Evolutionary conservation across 2,888 invertebrate species (phyloP).

Genomic region (Bruchidius siliquastri): DNA sequence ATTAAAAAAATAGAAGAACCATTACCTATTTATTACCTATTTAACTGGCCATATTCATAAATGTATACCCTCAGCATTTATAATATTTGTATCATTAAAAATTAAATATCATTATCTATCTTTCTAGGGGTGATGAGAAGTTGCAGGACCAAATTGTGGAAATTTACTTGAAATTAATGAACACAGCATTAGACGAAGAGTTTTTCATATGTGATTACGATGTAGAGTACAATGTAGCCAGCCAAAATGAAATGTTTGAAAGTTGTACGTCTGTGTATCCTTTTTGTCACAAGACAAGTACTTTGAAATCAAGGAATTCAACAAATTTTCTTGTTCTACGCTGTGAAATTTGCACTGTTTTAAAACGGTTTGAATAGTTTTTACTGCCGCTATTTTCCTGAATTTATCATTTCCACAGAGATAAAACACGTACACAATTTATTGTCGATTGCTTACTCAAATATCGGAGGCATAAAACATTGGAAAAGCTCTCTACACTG

Average conservation of each 20-base stretch:
- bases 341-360: no score
- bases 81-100: no score
- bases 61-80: no score
- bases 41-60: no score
- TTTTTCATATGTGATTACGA: slow-evolving; percentile 45
- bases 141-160: slow-evolving; percentile 39
- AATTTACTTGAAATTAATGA: slow-evolving; percentile 38
- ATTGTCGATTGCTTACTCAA: slow-evolving; percentile 36
- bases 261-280: slow-evolving; percentile 38
- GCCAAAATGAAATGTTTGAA: slow-evolving; percentile 38
- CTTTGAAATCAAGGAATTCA: neutral
- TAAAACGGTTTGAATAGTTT: no score
- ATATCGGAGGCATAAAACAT: slow-evolving; percentile 28
- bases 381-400: neutral
- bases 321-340: no score
- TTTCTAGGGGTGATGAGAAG: slow-evolving; percentile 32
- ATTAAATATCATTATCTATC: no score
- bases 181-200: slow-evolving; percentile 40
- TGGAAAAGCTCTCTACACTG: slow-evolving; percentile 25
- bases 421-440: slow-evolving; percentile 40
- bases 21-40: no score
- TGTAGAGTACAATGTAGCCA: slow-evolving; percentile 34
- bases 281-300: slow-evolving; percentile 16
- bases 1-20: no score
- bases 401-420: slow-evolving; percentile 30